phyloP scores from a whole-genome alignment of 1,140 invertebrate species.

The Aphelinus atriplicis region DNA sequence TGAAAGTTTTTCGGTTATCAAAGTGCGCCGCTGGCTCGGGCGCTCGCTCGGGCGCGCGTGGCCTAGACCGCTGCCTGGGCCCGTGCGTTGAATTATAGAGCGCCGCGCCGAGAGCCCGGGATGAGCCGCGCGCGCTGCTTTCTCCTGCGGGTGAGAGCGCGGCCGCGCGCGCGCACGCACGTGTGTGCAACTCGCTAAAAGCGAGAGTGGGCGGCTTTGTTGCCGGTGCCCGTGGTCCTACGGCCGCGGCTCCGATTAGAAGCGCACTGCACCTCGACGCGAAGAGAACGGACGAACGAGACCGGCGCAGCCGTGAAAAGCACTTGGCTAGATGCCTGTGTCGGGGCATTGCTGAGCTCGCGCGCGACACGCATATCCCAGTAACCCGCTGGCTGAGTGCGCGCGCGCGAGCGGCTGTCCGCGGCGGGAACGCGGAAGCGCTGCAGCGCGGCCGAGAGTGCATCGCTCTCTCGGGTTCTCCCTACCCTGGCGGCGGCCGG shows the following conservation, averaged over 20 bases:
- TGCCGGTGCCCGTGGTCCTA: not conserved
- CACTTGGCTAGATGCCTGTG: too few relatives aligned
- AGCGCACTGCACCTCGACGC: too few relatives aligned
- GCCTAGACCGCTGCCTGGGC: slow-evolving; percentile 49
- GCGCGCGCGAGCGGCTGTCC: not conserved
- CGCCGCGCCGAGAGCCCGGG: too few relatives aligned
- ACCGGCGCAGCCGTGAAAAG: too few relatives aligned
- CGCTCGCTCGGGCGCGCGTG: slow-evolving; percentile 38
- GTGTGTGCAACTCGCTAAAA: not conserved
- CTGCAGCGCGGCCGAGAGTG: too few relatives aligned
- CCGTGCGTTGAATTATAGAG: too few relatives aligned
- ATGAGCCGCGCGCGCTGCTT: too few relatives aligned
- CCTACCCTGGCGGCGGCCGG: not conserved
- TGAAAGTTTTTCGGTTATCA: slow-evolving; percentile 58
- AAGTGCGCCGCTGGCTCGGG: slow-evolving; percentile 17
- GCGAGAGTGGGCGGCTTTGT: not conserved
- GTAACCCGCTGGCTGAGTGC: too few relatives aligned
- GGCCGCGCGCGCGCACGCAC: too few relatives aligned
- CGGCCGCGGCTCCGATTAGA: not conserved
- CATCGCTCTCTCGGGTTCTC: not conserved
- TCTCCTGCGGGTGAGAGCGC: too few relatives aligned
- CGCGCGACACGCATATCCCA: not conserved
- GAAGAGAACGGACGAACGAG: too few relatives aligned
- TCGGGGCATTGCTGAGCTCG: too few relatives aligned
- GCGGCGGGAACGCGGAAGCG: not conserved